Evolutionary conservation across 2,888 invertebrate genomes (phyloP).

Genomic region (Eretmocerus hayati): DNA sequence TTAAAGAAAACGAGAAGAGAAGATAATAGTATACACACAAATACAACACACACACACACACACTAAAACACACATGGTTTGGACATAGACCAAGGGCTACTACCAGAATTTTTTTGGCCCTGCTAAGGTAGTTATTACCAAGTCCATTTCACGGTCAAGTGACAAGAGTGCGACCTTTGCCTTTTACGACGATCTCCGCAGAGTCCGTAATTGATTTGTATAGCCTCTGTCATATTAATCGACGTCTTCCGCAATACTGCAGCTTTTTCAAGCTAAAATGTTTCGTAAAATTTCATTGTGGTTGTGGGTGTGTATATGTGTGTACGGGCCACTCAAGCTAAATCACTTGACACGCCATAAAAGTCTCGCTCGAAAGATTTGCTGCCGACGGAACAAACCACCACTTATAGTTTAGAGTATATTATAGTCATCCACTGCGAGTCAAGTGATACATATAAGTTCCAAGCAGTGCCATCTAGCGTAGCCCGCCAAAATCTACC

Average conservation of each 20-base stretch:
- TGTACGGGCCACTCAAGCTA: constrained; percentile 25
- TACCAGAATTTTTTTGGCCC: too few relatives aligned
- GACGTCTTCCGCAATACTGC: constrained; percentile 23
- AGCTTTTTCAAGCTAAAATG: too few relatives aligned
- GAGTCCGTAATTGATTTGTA: constrained; percentile 24
- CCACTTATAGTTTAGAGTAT: too few relatives aligned
- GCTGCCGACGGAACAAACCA: constrained; percentile 11
- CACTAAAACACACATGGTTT: too few relatives aligned
- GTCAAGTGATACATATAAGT: background rate
- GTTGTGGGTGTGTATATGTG: background rate
- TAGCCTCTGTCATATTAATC: constrained; percentile 25
- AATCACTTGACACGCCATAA: constrained; percentile 31
- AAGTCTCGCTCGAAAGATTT: constrained; percentile 27
- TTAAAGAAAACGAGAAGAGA: too few relatives aligned
- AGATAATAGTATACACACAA: too few relatives aligned
- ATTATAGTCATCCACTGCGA: too few relatives aligned
- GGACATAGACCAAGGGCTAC: too few relatives aligned
- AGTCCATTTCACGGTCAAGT: constrained; percentile 21
- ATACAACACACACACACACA: too few relatives aligned
- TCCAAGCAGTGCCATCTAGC: constrained; percentile 41
- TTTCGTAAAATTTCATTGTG: too few relatives aligned
- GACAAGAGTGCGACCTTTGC: background rate
- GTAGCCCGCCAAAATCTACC: constrained; percentile 34
- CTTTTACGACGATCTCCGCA: background rate
- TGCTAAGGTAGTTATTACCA: constrained; percentile 23